Evolutionary conservation across 2,113 vertebrate genomes (phyloP), one percentile per base, ranked within the genome.

Genomic region (Isurus oxyrinchus): DNA sequence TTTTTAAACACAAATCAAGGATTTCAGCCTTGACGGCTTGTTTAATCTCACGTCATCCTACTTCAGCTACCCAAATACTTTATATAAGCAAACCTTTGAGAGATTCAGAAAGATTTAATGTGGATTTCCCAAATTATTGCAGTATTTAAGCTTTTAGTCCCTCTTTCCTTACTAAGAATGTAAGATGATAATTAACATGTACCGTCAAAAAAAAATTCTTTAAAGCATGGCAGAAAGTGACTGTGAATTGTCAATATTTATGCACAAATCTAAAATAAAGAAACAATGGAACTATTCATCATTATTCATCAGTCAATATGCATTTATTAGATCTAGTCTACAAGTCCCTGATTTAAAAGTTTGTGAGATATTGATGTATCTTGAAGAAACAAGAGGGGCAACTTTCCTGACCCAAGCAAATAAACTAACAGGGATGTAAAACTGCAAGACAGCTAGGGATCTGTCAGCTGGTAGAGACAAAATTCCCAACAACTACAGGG

Each of bases 61-160:
- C 16, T 61, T 59, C 59, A 63, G 21, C 31, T 44, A 7, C n/a
- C 81, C 35, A 94, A 94, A 94, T 63, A 63, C 90, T 94, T 94
- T 66, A 63, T 63, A 66, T 21, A 94, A 63, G 59, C 59, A 40
- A 44, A 66, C 31, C 35, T 63, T 93, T 94, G 57, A 40, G 59
- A n/a, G 59, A 63, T 94, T 66, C 59, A 1, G 31, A 94, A n/a
- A 2, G 59, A 5, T 66, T 94, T 94, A 94, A 63, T n/a, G 57
- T 11, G 90, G 90, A 94, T 94, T 94, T 94, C 61, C 16, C 90
- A 94, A 94, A 66, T 94, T 94, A 63, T 63, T 66, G 59, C 90
- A 94, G 90, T n/a, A 63, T n/a, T 93, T 40, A n/a, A 93, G 59
- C 35, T 40, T 94, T 63, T 66, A 63, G 90, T 23, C 59, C 40